Base-by-base conservation (phyloP, 2,888 invertebrate species). In the Choreutis nemorana region DNA sequence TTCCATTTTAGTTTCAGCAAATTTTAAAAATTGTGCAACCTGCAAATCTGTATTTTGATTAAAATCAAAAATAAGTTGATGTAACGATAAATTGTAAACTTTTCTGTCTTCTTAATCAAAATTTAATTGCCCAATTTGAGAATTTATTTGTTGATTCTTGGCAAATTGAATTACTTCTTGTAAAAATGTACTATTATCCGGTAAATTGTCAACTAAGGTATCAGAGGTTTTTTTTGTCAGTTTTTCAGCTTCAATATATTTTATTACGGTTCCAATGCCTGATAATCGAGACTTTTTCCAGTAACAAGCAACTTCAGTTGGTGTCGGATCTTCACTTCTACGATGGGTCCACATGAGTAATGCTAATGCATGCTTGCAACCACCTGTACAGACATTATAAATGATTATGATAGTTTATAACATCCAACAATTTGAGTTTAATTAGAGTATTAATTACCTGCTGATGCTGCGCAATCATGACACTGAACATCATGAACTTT, bases 361-460 rank as follows among this genome's bases (percentile, higher is more conserved):
- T 11, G 24, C 24, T 24, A 26, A 26, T 26, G 26, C 26, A 15
- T 26, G 26, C 15, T 26, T 26, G 15, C 26, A 26, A 26, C 24
- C 24, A 24, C 8, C 14, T 4, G 15, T 26, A 13, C 14, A 26
- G 4, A 5, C 5, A 23, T 25, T 16, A 32, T 32, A 18, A 18
- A 18, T 6, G 18, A 18, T 18, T 18, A 18, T 18, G 5, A 18
- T 18, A 18, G 18, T 18, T 8, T 18, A 18, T 18, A 18, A 18
- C 8, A 18, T 18, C 5, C 18, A 8, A 18, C 8, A 18, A 5
- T 18, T 18, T 18, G 8, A 18, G 8, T 6, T 6, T 18, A 18
- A 31, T 31, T 31, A 26, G 23, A 21, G 22, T 28, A 31, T 31
- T 30, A 33, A 23, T 33, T 6, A 23, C 14, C 5, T 9, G 10